Evolutionary conservation across 2,888 invertebrate genomes (phyloP), one percentile per base, ranked within the genome.

Genomic region (Drosophila pegasa): DNA sequence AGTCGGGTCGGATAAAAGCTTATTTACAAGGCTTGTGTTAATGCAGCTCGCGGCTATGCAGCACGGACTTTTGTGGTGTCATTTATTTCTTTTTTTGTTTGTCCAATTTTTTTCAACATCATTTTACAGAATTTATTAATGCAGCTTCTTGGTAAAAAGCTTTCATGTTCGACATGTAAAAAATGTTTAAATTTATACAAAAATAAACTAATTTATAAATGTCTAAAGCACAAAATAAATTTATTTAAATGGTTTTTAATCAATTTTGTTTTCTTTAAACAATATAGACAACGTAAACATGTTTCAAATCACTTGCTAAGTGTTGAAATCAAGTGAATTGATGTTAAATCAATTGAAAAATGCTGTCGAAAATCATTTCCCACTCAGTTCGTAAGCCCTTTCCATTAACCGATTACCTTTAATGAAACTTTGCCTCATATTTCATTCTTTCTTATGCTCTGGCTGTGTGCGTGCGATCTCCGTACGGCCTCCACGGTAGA

Each of bases 21-120:
- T 84, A 83, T 82, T 87, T 83, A 83, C 75, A 87, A 71, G 87
- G 87, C 83, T 86, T 78, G 71, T 70, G 71, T 80, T 86, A 82
- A 82, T 83, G 80, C 78, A 75, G 87, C 82, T 71, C 73, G 78
- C 81, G 82, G 82, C 87, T 69, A 82, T 82, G 82, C 82, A 82
- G 82, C 84, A 86, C 66, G 66, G 72, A 75, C 72, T 80, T 72
- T 73, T 74, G 79, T 61, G 79, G 79, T 59, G 67, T 45, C 70
- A 63, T 71, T 69, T 65, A 35, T 43, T 40, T 61, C 33, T 22
- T 31, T 12, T 12, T n/a, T 33, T 37, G 1, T 4, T 10, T 16
- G 10, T 10, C 10, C 50, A 20, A 20, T 33, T 29, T 20, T 22
- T n/a, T 43, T 25, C 25, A 16, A 27, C 25, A 16, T 43, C 63